phyloP scores from a whole-genome alignment of 2,113 vertebrate genomes.

The Hippocampus barbouri region DNA sequence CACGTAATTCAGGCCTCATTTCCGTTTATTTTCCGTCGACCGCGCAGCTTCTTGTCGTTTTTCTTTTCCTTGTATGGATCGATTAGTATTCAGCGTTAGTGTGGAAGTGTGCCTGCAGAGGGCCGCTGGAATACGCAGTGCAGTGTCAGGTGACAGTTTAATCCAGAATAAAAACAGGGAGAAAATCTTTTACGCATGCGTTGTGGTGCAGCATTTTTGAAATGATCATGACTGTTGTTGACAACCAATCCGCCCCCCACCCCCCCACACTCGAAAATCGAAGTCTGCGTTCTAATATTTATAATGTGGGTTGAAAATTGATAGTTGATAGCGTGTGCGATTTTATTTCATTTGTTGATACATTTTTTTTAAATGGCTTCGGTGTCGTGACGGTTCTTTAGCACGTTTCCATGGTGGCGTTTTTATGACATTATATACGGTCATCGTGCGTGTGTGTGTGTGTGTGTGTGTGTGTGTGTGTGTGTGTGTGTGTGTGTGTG shows the following conservation, averaged over 20 bases:
- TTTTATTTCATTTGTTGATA: not conserved
- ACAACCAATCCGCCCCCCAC: no score
- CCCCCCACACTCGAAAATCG: no score
- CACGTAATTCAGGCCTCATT: not conserved
- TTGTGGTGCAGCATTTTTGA: no score
- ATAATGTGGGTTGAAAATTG: not conserved
- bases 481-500: not conserved
- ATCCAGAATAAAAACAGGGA: no score
- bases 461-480: not conserved
- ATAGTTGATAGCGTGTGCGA: not conserved
- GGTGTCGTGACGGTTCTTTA: not conserved
- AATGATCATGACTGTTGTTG: no score
- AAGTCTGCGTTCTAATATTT: no score
- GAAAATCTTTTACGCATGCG: no score
- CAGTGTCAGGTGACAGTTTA: no score
- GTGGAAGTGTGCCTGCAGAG: not conserved
- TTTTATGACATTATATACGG: slow-evolving; percentile 1
- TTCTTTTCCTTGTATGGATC: not conserved
- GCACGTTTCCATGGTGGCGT: not conserved
- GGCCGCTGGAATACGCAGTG: no score
- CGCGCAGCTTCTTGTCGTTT: not conserved
- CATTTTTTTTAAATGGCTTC: not conserved
- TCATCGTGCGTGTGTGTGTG: not conserved
- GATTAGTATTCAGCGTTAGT: not conserved
- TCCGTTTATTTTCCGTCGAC: not conserved